Percentiles rank a stretch among this genome's conserved stretches.
These are phyloP conservation scores for Strix uralensis DNA, from an alignment of 2,113 vertebrate genomes.

Conservation along the genomic window DNA sequence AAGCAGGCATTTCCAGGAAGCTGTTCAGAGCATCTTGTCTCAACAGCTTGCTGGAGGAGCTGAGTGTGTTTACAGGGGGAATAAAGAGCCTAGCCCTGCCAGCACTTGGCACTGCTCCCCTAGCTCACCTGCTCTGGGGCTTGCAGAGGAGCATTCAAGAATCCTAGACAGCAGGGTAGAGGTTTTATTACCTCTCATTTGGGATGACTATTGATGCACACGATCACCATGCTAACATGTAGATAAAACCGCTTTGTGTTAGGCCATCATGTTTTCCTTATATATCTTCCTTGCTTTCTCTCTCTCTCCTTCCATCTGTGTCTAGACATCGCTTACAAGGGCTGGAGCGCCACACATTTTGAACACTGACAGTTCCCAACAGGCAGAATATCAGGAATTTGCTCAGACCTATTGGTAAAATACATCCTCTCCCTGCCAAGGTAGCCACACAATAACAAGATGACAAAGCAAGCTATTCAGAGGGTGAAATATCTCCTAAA, in stretches of 20 bases:
- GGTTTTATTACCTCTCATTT: background rate
- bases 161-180: background rate
- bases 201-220: background rate
- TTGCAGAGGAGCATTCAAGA: background rate
- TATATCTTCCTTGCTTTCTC: background rate
- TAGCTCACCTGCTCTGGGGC: background rate
- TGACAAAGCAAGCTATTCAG: background rate
- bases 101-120: background rate
- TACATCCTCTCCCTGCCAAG: background rate
- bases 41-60: constrained; percentile 23
- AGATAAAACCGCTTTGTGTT: background rate
- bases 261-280: background rate
- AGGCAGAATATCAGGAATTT: background rate
- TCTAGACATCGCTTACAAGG: background rate
- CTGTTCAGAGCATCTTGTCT: constrained; percentile 6
- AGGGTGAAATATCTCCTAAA: background rate
- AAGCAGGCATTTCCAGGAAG: background rate
- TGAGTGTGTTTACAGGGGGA: background rate
- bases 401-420: background rate
- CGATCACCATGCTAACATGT: fast-evolving
- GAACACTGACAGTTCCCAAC: background rate
- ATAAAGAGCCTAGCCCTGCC: background rate
- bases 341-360: background rate
- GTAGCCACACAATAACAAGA: background rate
- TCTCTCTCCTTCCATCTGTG: background rate